phyloP scores from a whole-genome alignment of 2,888 invertebrate genomes.

The Capitulum mitella region DNA sequence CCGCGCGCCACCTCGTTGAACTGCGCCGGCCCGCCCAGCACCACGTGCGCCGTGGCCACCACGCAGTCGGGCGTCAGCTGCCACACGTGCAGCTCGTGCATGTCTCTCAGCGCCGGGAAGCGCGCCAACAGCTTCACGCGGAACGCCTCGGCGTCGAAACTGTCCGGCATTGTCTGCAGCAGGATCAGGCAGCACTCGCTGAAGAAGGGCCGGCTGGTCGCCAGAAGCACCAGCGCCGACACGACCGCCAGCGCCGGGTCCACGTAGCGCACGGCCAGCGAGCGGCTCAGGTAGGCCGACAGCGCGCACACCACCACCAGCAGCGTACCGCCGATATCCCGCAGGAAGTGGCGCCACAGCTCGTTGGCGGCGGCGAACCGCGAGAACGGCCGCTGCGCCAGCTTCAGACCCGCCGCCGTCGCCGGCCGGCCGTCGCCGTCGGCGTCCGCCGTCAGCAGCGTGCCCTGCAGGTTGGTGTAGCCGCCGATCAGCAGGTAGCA shows the following conservation, averaged over 20 bases:
- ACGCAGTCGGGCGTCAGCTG: constrained; percentile 69
- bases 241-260: constrained; percentile 69
- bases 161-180: constrained; percentile 84
- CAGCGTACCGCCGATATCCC: constrained; percentile 14
- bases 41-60: constrained; percentile 77
- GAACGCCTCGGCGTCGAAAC: constrained; percentile 67
- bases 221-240: constrained; percentile 61
- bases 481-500: constrained; percentile 75
- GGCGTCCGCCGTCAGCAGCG: neutral
- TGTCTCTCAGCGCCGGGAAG: constrained; percentile 63
- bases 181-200: constrained; percentile 62
- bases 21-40: constrained; percentile 56
- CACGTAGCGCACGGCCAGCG: constrained; percentile 58
- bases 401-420: neutral
- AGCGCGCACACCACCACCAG: neutral
- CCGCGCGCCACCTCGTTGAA: constrained; percentile 47
- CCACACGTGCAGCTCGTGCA: constrained; percentile 87
- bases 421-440: neutral
- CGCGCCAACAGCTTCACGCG: constrained; percentile 56
- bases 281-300: neutral
- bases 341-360: constrained; percentile 15
- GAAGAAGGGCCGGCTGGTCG: constrained; percentile 75
- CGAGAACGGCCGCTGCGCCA: neutral
- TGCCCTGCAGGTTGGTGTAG: constrained; percentile 39
- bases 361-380: neutral